Base-by-base conservation (phyloP, 2,113 vertebrate species). In the Phocoena phocoena region DNA sequence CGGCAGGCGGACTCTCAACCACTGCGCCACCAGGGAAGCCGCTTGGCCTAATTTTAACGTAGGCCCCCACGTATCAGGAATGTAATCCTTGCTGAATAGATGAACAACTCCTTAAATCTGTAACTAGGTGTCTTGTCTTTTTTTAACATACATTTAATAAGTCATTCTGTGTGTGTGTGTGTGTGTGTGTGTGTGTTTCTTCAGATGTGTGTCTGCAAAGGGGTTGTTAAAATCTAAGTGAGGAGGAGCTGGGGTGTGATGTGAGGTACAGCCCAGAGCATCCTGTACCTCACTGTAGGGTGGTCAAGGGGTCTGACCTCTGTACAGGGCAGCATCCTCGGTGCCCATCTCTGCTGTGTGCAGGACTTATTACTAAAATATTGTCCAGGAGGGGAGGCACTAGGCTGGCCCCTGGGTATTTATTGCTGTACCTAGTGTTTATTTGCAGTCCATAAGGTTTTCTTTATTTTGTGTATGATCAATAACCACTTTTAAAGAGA, bases 401-500 rank as follows among this genome's bases (percentile, higher is more conserved):
- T 94, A 92, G 79, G 71, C 53, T 38, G 93, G 67, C 6, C 25
- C 63, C n/a, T 50, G 98, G 98, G 99, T 99, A 99, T 99, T 99
- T 99, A 99, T 99, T 99, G 99, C 99, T 99, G 99, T 99, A 99
- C 98, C 99, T 99, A 99, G 97, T 99, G 99, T 99, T 99, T 99
- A 99, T 99, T 99, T 99, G 96, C 97, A 99, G 99, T 99, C 99
- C 99, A 99, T 99, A 99, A 99, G 99, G 98, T 99, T 99, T 99
- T 99, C 99, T 99, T 99, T 99, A 99, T 99, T 99, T 99, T 99
- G 98, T 99, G 99, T 99, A 99, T 99, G 99, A 99, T 98, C 98
- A 99, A 99, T 99, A 99, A 99, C 99, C 98, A 98, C 98, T 99
- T 99, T 99, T 99, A 98, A 99, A 99, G 99, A 99, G 99, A 97